A percentile compares a stretch with the other conserved stretches of the same genome.
phyloP scores from a whole-genome alignment of 2,888 invertebrate genomes.

The Chouioia cunea region DNA sequence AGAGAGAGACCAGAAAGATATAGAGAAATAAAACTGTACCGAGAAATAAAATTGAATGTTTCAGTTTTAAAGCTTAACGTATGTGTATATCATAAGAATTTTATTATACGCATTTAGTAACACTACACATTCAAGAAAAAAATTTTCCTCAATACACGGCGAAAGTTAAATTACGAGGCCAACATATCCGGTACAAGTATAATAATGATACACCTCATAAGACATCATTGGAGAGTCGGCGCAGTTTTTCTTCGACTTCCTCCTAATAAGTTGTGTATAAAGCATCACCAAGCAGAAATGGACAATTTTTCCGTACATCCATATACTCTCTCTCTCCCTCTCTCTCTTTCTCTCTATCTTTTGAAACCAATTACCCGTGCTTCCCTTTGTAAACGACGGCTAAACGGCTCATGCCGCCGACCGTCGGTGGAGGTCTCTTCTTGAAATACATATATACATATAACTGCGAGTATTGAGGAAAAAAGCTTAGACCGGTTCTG shows the following conservation, averaged over 20 bases:
- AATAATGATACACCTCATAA: too few relatives aligned
- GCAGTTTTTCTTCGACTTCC: background rate
- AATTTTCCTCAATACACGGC: too few relatives aligned
- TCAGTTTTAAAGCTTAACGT: background rate
- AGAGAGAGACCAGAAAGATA: background rate
- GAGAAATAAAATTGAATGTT: conserved; percentile 30
- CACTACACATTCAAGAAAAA: too few relatives aligned
- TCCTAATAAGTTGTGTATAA: conserved; percentile 30
- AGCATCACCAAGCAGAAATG: conserved; percentile 11
- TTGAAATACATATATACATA: conserved; percentile 20
- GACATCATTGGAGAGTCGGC: too few relatives aligned
- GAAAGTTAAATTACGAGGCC: too few relatives aligned
- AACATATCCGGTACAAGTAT: too few relatives aligned
- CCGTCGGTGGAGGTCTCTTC: conserved; percentile 29
- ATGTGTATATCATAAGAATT: background rate
- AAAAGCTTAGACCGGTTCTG: conserved; percentile 54
- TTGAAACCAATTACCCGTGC: background rate
- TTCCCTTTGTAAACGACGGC: conserved; percentile 22
- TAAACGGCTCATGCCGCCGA: conserved; percentile 18
- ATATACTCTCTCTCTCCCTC: conserved; percentile 25
- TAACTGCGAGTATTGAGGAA: conserved; percentile 28
- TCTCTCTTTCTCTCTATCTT: too few relatives aligned
- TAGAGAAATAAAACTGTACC: conserved; percentile 20
- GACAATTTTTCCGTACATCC: conserved; percentile 15
- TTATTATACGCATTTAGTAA: too few relatives aligned